Evolutionary conservation across 2,797 vertebrate genomes (phyloP).

Genomic region (Parauchenoglanis punctatus): DNA sequence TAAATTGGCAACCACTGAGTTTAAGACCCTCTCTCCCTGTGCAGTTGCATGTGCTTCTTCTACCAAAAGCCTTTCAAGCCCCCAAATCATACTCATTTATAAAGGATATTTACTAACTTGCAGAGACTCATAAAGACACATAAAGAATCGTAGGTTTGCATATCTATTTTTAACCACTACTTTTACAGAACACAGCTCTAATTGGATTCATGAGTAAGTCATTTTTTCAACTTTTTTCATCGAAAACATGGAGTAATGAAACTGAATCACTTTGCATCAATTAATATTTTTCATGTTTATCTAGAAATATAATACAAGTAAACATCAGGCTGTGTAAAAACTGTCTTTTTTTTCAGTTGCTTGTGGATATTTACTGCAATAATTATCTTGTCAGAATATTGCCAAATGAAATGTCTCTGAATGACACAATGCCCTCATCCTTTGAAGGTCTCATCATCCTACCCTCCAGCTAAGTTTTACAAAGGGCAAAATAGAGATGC

Average conservation of each 20-base stretch:
- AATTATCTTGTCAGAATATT: constrained; percentile 59
- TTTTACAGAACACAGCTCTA: background rate
- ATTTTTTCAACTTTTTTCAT: background rate
- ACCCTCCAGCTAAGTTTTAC: constrained; percentile 70
- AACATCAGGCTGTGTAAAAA: background rate
- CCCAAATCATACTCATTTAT: constrained; percentile 19
- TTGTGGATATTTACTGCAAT: constrained; percentile 57
- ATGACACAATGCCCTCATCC: constrained; percentile 75
- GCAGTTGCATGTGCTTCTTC: constrained; percentile 18
- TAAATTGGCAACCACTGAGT: constrained; percentile 48
- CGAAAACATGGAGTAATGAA: background rate
- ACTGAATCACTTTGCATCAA: no score
- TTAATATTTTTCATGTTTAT: background rate
- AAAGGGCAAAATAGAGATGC: constrained; percentile 86
- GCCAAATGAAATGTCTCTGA: constrained; percentile 71
- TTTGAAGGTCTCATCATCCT: constrained; percentile 64
- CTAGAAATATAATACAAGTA: background rate
- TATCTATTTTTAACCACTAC: background rate
- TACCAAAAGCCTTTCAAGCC: constrained; percentile 27
- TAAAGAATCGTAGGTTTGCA: background rate
- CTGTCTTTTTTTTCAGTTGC: constrained; percentile 53
- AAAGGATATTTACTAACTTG: background rate
- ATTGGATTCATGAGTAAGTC: background rate
- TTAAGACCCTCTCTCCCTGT: constrained; percentile 34
- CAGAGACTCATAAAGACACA: background rate